Evolutionary conservation across 2,113 vertebrate species (phyloP), one percentile per base, ranked within the genome.

Genomic region (Brachirus orientalis): DNA sequence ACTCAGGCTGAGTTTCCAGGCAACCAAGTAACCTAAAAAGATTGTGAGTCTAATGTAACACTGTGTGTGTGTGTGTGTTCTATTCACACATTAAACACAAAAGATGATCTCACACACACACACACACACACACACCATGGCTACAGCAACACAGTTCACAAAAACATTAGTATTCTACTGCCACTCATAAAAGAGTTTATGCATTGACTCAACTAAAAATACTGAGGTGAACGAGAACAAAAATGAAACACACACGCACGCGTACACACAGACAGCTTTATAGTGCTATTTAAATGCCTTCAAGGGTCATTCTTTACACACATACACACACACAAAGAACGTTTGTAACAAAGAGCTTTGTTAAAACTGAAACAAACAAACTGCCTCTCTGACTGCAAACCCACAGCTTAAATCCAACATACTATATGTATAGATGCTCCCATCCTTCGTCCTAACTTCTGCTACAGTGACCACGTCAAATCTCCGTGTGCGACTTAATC

Each of bases 1-100:
- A 82, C 77, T 79, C 60, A 0, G 71, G 70, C 77, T 37, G 89
- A 86, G 92, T 93, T 86, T 91, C 91, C 90, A 80, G 84, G 92
- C 91, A 94, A 93, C 92, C 75, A 71, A 68, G 63, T 63, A 58
- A 58, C 69, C 75, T n/a, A 86, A 86, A 90, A 86, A 83, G 67
- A 79, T 88, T 89, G 81, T 67, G 73, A 63, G 82, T 80, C 35
- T 69, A 62, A 71, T 67, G 44, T 16, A 41, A 58, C 61, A 79
- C 62, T 46, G 61, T 40, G 69, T 69, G 70, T 59, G 66, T 72
- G 74, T 48, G 35, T 72, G 71, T 54, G 63, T n/a, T n/a, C n/a
- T n/a, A n/a, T n/a, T n/a, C n/a, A n/a, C n/a, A n/a, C n/a, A n/a
- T n/a, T n/a, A n/a, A n/a, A n/a, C n/a, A n/a, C n/a, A n/a, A n/a